Evolutionary conservation across 2,888 invertebrate genomes (phyloP).

Genomic region (Ophion costatus): DNA sequence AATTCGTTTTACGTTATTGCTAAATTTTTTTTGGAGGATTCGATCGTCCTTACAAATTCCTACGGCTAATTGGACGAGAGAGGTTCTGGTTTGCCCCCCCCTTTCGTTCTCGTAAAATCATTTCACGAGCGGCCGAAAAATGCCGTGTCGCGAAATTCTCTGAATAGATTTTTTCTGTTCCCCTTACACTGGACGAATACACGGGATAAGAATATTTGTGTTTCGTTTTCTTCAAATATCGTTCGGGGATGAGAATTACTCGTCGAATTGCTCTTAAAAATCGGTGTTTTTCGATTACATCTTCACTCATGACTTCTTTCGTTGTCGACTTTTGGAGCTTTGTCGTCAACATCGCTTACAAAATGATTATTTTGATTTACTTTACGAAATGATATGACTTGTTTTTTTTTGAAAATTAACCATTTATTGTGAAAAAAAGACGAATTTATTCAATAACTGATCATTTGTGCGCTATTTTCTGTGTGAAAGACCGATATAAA

Average conservation of each 20-base stretch:
- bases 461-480: too few species aligned
- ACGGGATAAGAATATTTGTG: not conserved
- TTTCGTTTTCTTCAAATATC: not conserved
- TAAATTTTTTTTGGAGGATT: slow-evolving; percentile 5
- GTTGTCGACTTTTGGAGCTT: too few species aligned
- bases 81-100: not conserved
- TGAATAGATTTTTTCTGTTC: not conserved
- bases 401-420: too few species aligned
- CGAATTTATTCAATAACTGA: too few species aligned
- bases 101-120: not conserved
- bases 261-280: slow-evolving; percentile 4
- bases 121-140: not conserved
- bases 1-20: slow-evolving; percentile 47
- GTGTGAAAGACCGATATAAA: too few species aligned
- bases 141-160: too few species aligned
- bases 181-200: not conserved
- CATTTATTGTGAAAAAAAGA: too few species aligned
- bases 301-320: too few species aligned
- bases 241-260: not conserved
- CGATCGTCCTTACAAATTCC: not conserved
- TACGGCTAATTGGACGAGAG: slow-evolving; percentile 8
- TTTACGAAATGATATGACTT: not conserved
- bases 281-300: not conserved
- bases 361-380: not conserved
- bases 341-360: too few species aligned